A percentile compares a stretch with the other conserved stretches of the same genome.
Conservation (phyloP, 1,140 invertebrate genomes). For the Formica selysi region DNA sequence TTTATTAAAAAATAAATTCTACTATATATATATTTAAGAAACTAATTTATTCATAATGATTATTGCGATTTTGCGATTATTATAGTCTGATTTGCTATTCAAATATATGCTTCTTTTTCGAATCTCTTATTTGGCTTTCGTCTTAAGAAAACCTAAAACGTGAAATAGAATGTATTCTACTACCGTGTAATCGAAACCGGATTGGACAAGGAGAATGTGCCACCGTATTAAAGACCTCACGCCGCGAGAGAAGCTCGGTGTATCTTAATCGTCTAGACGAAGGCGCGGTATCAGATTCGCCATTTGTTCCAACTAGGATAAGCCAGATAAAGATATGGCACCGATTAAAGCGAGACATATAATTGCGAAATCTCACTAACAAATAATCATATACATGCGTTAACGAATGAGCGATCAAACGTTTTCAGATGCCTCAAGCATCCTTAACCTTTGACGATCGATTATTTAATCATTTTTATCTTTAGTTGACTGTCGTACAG, state of each 20-base stretch:
- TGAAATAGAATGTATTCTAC: conserved; percentile 34
- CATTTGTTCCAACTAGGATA: conserved; percentile 64
- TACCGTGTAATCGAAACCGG: conserved; percentile 70
- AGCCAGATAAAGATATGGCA: conserved; percentile 22
- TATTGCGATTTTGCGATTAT: not conserved
- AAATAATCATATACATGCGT: not conserved
- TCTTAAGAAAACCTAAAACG: conserved; percentile 1
- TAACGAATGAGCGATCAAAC: not conserved
- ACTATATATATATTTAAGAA: not conserved
- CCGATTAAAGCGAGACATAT: conserved; percentile 5
- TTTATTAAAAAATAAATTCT: not conserved
- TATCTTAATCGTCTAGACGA: conserved; percentile 68
- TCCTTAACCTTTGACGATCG: not conserved
- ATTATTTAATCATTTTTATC: not conserved
- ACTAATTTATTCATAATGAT: not conserved
- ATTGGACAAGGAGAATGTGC: conserved; percentile 69
- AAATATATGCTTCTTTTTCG: not conserved
- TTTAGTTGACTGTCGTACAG: not conserved
- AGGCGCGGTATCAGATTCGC: conserved; percentile 62
- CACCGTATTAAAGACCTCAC: conserved; percentile 48
- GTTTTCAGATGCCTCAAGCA: conserved; percentile 1
- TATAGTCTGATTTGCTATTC: not conserved
- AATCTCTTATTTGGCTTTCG: conserved; percentile 1
- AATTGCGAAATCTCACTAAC: conserved; percentile 6
- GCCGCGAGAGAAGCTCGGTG: conserved; percentile 54